Evolutionary conservation across 2,888 invertebrate genomes (phyloP).

Genomic region (Yponomeuta malinellus): DNA sequence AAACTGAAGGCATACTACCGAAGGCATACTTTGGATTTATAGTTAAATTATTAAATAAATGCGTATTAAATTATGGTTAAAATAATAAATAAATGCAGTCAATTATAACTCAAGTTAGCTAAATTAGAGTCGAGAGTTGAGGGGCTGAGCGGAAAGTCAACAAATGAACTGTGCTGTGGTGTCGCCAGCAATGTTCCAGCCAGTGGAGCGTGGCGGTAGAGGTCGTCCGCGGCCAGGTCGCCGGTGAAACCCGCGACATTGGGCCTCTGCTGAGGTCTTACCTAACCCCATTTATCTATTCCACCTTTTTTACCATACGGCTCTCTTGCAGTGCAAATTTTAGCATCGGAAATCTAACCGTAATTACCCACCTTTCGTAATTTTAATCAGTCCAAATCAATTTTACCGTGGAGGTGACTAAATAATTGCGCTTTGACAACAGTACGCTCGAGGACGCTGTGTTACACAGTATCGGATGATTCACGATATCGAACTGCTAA

Average conservation of each 20-base stretch:
- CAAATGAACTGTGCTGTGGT: constrained; percentile 44
- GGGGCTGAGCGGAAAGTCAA: constrained; percentile 38
- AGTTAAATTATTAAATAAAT: too few species aligned
- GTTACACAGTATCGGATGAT: neutral
- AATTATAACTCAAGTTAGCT: too few species aligned
- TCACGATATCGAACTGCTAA: constrained; percentile 10
- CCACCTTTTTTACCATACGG: constrained; percentile 34
- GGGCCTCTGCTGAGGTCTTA: constrained; percentile 46
- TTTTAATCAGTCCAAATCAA: constrained; percentile 7
- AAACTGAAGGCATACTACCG: too few species aligned
- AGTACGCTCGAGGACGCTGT: neutral
- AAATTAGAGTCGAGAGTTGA: neutral
- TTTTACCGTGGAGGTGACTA: neutral
- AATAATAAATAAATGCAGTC: too few species aligned
- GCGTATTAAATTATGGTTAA: too few species aligned
- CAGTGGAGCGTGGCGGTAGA: constrained; percentile 24
- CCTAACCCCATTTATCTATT: constrained; percentile 51
- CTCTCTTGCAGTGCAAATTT: constrained; percentile 43
- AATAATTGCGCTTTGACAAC: neutral
- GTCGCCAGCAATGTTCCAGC: constrained; percentile 65
- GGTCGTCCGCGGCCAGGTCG: constrained; percentile 34
- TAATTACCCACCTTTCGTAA: constrained; percentile 7
- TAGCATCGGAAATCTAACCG: constrained; percentile 26
- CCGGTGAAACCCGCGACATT: constrained; percentile 44
- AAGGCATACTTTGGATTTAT: too few species aligned